Evolutionary conservation across 1,140 invertebrate genomes (phyloP).

Genomic region (Rhizoglyphus robini): DNA sequence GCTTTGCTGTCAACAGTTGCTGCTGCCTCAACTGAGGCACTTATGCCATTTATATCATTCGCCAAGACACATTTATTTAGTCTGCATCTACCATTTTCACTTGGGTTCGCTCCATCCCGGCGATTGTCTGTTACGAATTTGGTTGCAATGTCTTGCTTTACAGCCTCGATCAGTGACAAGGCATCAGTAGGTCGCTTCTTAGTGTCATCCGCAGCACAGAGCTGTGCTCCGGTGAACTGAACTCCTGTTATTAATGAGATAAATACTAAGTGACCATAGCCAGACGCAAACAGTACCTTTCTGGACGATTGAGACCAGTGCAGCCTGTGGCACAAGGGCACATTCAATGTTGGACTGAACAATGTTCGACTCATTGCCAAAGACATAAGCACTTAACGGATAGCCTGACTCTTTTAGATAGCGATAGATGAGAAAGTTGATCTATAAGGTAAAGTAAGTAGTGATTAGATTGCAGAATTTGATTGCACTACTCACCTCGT

Average conservation of each 20-base stretch:
- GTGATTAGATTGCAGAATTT: not conserved
- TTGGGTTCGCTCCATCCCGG: not conserved
- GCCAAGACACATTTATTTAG: too few species aligned
- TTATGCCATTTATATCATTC: not conserved
- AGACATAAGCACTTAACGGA: conserved; percentile 92
- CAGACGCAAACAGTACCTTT: conserved; percentile 50
- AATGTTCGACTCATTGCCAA: conserved; percentile 94
- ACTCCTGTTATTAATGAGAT: conserved; percentile 34
- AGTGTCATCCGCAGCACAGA: conserved; percentile 70
- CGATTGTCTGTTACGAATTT: not conserved
- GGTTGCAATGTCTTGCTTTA: conserved; percentile 19
- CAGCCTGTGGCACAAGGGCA: conserved; percentile 86
- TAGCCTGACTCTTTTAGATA: conserved; percentile 98
- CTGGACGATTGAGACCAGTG: conserved; percentile 83
- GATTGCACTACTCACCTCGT: conserved; percentile 6
- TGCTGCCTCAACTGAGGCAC: not conserved
- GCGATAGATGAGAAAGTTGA: conserved; percentile 96
- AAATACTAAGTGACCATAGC: not conserved
- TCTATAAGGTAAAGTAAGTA: conserved; percentile 37
- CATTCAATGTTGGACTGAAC: conserved; percentile 98
- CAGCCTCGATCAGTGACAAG: conserved; percentile 90
- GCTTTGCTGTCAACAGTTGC: not conserved
- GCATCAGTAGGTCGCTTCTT: conserved; percentile 77
- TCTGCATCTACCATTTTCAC: too few species aligned
- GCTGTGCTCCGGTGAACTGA: conserved; percentile 95